Evolutionary conservation across 2,888 invertebrate genomes (phyloP), one percentile per base, ranked within the genome.

Genomic region (Xiphydria camelus): DNA sequence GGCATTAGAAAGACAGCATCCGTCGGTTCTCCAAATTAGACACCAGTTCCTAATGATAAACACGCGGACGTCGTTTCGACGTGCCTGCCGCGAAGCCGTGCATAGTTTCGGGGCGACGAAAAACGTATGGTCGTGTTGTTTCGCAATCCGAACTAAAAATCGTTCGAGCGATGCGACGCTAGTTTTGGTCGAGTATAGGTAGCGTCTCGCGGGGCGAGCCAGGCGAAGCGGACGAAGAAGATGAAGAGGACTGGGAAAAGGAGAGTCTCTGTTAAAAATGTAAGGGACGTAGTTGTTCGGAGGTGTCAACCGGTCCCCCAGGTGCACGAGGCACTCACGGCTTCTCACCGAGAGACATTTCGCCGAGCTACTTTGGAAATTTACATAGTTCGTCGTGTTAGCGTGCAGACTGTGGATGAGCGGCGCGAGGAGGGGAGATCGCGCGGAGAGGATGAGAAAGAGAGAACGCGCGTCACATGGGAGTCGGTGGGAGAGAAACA

Each of bases 231-330:
- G n/a, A n/a, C n/a, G n/a, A n/a, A n/a, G n/a, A n/a, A n/a, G n/a
- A n/a, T n/a, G n/a, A n/a, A n/a, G n/a, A n/a, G n/a, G n/a, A n/a
- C n/a, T n/a, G n/a, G n/a, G n/a, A n/a, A n/a, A n/a, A n/a, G n/a
- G n/a, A n/a, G 15, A 7, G 29, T 29, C 15, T 14, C 29, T 12
- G 14, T 7, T 29, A 29, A 29, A 29, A 29, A 29, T 29, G 12
- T 29, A 29, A 29, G 29, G 29, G 29, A 29, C 29, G 29, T 29
- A 29, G 14, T 29, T 29, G 29, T 12, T 29, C 9, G 14, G 12
- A 29, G 29, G 29, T 29, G 29, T 29, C 29, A 29, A 29, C 29
- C 29, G 29, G 29, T 29, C 29, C 29, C 29, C 29, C 12, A 29
- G 29, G 29, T 29, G 29, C 12, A 29, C 12, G 29, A 29, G 14